Base-by-base conservation (phyloP, 2,888 invertebrate species). In the Steinernema hermaphroditum region DNA sequence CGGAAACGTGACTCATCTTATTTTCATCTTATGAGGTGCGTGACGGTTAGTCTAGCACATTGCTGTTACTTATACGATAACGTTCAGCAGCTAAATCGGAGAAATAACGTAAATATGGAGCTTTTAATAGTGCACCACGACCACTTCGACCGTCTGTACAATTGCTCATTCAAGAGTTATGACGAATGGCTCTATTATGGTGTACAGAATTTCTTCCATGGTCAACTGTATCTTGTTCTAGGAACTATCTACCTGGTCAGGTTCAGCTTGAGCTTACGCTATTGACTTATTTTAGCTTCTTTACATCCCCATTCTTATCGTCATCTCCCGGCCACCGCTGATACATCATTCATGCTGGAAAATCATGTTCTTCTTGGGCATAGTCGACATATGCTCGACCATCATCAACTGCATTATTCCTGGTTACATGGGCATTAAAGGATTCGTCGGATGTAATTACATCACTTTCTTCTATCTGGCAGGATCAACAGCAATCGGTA, bases 301-400 rank as follows among this genome's bases (percentile, higher is more conserved):
- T 4, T 54, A 54, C 54, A 27, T 54, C 4, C 54, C 54, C 14
- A 54, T 54, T 27, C 54, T 54, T 8, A 24, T 2, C 6, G 54
- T 54, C 16, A 54, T 54, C 24, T 2, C 8, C 2, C 22, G 27
- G 2, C 22, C 22, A 27, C 4, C 9, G 27, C 54, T 54, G 6
- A 24, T 54, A 22, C 22, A 27, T 4, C 2, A 54, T 27, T 54
- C 54, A 14, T 54, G 54, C 54, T 54, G 14, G 9, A 54, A 54
- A 24, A 22, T 54, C 27, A 54, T 54, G 54, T 54, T 54, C 27
- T 54, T 54, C 54, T 16, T 54, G 2, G 54, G 54, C 19, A 54
- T 22, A 22, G 8, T 22, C 19, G 54, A 54, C 24, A 22, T 54
- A 1, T 54, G 22, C 16, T 54, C 54, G 19, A 54, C 54, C 2